These are phyloP conservation scores for Odobenus rosmarus DNA, from an alignment of 2,113 vertebrate species.

Conservation along the genomic window DNA sequence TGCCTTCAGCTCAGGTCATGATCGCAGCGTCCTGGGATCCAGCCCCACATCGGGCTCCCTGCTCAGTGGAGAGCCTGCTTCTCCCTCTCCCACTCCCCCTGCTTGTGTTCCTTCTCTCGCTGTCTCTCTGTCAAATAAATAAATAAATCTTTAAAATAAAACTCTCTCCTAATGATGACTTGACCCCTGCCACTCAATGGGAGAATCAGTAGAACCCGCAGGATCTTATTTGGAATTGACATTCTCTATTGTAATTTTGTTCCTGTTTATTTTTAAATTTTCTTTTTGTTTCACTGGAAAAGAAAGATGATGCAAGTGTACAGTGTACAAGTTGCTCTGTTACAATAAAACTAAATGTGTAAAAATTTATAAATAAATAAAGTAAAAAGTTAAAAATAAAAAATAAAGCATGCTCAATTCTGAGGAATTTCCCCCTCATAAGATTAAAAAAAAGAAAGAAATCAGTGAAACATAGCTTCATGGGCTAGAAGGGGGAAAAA, in stretches of 20 bases:
- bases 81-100: no score
- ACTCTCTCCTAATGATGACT: neutral
- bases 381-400: slow-evolving; percentile 3
- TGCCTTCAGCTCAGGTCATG: no score
- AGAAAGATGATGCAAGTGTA: neutral
- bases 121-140: no score
- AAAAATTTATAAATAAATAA: no score
- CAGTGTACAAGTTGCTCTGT: neutral
- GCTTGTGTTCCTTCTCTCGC: no score
- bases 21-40: no score
- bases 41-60: no score
- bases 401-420: neutral
- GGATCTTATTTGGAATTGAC: neutral
- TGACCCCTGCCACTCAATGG: neutral
- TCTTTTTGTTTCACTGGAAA: neutral
- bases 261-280: neutral
- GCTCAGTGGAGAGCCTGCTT: no score
- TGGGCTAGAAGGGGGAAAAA: neutral
- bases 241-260: neutral
- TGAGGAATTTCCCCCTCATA: neutral
- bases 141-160: neutral
- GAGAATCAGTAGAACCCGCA: neutral
- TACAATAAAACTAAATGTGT: neutral
- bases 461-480: neutral
- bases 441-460: neutral